Conservation (phyloP, 1,140 invertebrate genomes). For the Coboldia fuscipes region DNA sequence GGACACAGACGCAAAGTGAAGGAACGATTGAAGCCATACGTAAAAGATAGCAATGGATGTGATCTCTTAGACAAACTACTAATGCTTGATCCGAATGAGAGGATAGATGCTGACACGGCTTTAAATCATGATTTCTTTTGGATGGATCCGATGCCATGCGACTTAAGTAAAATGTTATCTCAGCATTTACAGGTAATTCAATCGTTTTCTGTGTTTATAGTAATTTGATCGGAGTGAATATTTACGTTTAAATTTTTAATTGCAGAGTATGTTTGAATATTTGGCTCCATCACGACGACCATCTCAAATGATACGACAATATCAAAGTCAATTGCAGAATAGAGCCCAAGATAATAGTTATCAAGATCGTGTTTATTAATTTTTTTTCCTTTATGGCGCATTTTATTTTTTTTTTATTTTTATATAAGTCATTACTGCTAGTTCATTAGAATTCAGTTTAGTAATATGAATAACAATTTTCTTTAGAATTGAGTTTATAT, state of each 20-base stretch:
- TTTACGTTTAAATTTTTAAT: too few species aligned
- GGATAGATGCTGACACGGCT: conserved; percentile 79
- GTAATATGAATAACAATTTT: too few species aligned
- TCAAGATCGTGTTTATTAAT: conserved; percentile 20
- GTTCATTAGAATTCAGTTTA: too few species aligned
- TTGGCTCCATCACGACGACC: conserved; percentile 59
- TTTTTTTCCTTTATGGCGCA: neutral
- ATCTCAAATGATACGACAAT: conserved; percentile 44
- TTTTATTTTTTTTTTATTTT: too few species aligned
- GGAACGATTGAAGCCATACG: conserved; percentile 74
- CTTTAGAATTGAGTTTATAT: too few species aligned
- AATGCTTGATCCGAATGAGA: conserved; percentile 74
- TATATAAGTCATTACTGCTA: too few species aligned
- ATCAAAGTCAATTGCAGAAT: conserved; percentile 25
- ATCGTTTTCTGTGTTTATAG: too few species aligned
- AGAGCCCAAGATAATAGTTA: conserved; percentile 21
- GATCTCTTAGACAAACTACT: conserved; percentile 87
- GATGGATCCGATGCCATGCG: conserved; percentile 87
- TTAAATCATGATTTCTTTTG: conserved; percentile 97
- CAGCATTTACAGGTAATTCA: too few species aligned
- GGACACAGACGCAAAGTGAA: conserved; percentile 83
- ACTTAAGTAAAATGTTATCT: conserved; percentile 79
- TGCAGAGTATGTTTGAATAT: conserved; percentile 96
- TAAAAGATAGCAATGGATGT: conserved; percentile 80
- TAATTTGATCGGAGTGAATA: too few species aligned